A percentile compares a stretch with the other conserved stretches of the same genome.
These are phyloP conservation scores for Paramormyrops hopkinsi DNA, from an alignment of 2,797 vertebrate species.

Conservation along the genomic window DNA sequence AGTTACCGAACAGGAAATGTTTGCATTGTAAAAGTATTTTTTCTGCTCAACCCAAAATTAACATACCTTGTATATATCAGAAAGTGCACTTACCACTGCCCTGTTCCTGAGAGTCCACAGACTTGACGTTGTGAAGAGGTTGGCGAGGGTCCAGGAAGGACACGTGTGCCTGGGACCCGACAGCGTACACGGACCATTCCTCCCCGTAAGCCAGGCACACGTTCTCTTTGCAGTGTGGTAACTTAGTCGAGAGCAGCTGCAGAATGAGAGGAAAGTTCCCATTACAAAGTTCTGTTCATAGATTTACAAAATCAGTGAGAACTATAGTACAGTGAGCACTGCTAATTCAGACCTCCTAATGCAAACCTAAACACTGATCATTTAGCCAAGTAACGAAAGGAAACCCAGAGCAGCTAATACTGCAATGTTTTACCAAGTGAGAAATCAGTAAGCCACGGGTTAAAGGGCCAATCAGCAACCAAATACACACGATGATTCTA, in stretches of 20 bases:
- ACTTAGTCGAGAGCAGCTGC: constrained; percentile 88
- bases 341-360: not conserved
- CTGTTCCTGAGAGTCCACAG: constrained; percentile 86
- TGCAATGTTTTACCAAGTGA: not conserved
- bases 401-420: not conserved
- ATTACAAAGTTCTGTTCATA: not conserved
- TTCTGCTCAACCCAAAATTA: not conserved
- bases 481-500: not conserved
- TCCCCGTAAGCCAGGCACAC: constrained; percentile 93
- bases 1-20: not conserved
- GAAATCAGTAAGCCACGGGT: not conserved
- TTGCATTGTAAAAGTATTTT: not conserved
- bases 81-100: constrained; percentile 78
- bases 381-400: not conserved
- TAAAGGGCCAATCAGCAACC: not conserved
- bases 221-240: constrained; percentile 95
- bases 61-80: not conserved
- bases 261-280: constrained; percentile 18
- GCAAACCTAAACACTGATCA: not conserved
- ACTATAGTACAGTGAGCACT: not conserved
- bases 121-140: constrained; percentile 82
- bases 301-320: not conserved
- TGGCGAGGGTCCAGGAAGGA: constrained; percentile 95
- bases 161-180: constrained; percentile 94
- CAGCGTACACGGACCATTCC: constrained; percentile 96